Base-by-base conservation (phyloP, 2,888 invertebrate genomes). In the Euspilapteryx auroguttella region DNA sequence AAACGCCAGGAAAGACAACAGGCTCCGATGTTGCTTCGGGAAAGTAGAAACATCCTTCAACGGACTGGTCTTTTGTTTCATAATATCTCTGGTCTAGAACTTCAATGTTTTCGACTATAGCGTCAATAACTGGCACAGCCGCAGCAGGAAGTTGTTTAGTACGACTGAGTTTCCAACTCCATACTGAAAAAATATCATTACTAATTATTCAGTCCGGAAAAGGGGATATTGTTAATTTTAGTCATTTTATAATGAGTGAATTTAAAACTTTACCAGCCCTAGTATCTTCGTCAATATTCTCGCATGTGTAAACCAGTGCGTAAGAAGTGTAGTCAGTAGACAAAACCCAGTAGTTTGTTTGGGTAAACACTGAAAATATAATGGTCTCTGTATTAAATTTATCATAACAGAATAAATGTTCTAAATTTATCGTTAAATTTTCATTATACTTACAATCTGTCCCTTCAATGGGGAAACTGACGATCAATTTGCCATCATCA, bases 291-390 rank as follows among this genome's bases (percentile, higher is more conserved):
- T 68, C 52, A 15, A 79, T 48, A 36, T 82, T 75, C 4, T 47
- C 47, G 42, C 86, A 86, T 12, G 82, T 80, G 66, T 83, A 86
- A 1, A 85, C 81, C 0, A 85, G 69, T 1, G 84, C 64, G 40
- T 79, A 86, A 29, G 63, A 66, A 0, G 38, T 48, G 45, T 86
- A 86, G 49, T 87, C 85, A 0, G 86, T 85, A 9, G 66, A 78
- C 15, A 87, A 42, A 1, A 87, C 61, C 83, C 83, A 85, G 45
- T 86, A 69, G 21, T 57, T 49, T 1, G 54, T 44, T 4, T 28
- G 21, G 5, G 36, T 34, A 1, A 50, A 48, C 0, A 36, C 68
- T 68, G 49, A 30, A 41, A 59, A 17, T 27, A 37, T 33, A 28
- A 26, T 20, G n/a, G n/a, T 86, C 8, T 20, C 20, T 8, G n/a